Conservation (phyloP, 2,113 vertebrate species). For the Lagopus leucura region DNA sequence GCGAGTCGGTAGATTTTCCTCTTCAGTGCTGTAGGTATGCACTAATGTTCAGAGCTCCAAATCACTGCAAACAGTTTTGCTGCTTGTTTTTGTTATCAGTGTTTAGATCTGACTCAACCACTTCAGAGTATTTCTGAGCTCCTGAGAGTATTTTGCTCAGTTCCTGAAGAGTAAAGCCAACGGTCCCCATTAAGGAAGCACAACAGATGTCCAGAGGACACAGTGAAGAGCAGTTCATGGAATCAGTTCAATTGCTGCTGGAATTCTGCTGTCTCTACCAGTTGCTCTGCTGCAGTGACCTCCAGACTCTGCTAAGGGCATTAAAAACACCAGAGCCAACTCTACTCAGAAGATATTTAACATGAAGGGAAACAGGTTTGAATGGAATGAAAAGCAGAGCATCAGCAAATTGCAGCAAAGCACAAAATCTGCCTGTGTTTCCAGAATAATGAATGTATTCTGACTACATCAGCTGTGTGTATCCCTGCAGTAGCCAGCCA, state of each 20-base stretch:
- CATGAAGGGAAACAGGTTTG: slow-evolving; percentile 62
- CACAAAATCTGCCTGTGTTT: slow-evolving; percentile 48
- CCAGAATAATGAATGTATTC: slow-evolving; percentile 52
- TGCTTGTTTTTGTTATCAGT: neutral
- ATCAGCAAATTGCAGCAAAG: slow-evolving; percentile 55
- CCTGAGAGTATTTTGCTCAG: slow-evolving; percentile 22
- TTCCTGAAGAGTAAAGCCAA: slow-evolving; percentile 61
- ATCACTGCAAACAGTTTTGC: neutral
- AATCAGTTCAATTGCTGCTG: slow-evolving; percentile 57
- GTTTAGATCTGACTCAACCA: slow-evolving; percentile 14
- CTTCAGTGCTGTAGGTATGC: neutral
- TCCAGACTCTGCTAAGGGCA: slow-evolving; percentile 48
- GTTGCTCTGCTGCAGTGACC: slow-evolving; percentile 52
- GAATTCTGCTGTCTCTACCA: slow-evolving; percentile 53
- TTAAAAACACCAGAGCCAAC: slow-evolving; percentile 44
- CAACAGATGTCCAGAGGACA: slow-evolving; percentile 65
- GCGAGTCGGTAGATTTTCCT: neutral
- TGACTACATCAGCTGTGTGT: slow-evolving; percentile 41
- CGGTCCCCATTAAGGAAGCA: slow-evolving; percentile 37
- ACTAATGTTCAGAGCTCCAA: neutral
- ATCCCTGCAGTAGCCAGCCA: neutral
- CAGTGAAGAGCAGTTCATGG: neutral
- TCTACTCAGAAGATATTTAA: slow-evolving; percentile 47
- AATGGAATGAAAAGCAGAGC: slow-evolving; percentile 55
- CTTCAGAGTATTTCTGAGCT: slow-evolving; percentile 18